Conservation (phyloP, 2,888 invertebrate species). For the Trileptium ribeirensis region DNA sequence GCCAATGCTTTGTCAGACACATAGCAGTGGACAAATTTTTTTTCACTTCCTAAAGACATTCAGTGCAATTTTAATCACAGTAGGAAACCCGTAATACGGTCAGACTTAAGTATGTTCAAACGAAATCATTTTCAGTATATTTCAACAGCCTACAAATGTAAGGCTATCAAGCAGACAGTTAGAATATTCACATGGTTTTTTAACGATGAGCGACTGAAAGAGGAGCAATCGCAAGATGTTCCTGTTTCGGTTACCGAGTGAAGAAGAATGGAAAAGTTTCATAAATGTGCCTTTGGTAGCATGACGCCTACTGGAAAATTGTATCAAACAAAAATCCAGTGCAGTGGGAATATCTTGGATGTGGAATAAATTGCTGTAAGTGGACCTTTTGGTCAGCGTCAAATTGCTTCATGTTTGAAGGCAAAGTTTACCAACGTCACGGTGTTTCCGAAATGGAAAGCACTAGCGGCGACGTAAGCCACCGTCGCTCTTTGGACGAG, state of each 20-base stretch:
- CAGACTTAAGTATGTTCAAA: neutral
- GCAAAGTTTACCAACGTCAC: neutral
- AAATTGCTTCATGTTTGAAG: neutral
- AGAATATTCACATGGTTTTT: neutral
- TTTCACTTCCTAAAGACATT: no score
- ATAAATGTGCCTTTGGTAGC: neutral
- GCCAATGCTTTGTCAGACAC: neutral
- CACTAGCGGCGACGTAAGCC: neutral
- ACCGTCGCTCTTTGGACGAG: neutral
- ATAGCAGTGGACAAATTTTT: no score
- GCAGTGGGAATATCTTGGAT: neutral
- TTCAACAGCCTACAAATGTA: neutral
- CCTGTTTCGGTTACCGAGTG: neutral
- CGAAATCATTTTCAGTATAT: neutral
- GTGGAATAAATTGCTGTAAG: neutral
- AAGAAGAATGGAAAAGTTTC: neutral
- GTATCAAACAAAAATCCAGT: neutral
- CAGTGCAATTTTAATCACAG: no score
- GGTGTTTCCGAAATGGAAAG: neutral
- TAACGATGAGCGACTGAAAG: neutral
- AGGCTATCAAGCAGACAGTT: neutral
- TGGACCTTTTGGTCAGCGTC: neutral
- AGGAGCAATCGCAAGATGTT: neutral
- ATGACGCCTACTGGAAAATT: neutral
- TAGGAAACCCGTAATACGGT: no score